phyloP scores from a whole-genome alignment of 2,113 vertebrate genomes.

The Pteronura brasiliensis region DNA sequence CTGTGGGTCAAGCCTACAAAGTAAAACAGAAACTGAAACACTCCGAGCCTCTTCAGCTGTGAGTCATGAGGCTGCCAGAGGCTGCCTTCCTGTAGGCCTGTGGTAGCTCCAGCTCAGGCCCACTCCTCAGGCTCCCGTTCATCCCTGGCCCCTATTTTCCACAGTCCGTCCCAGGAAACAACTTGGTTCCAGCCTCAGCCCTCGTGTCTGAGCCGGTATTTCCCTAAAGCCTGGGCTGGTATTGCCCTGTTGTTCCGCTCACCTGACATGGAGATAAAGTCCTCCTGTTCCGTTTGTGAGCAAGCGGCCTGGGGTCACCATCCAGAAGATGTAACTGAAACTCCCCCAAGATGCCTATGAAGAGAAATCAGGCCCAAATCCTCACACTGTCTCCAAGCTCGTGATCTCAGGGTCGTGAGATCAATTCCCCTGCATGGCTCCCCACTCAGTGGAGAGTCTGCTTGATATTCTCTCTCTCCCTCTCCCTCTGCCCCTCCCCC shows the following conservation, averaged over 20 bases:
- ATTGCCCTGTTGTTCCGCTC: neutral
- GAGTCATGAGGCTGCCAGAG: neutral
- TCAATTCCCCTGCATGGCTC: neutral
- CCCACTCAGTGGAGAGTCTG: neutral
- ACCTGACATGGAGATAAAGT: neutral
- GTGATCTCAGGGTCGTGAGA: neutral
- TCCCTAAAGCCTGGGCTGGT: neutral
- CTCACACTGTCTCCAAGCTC: neutral
- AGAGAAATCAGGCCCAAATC: neutral
- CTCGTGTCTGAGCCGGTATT: neutral
- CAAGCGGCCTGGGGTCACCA: neutral
- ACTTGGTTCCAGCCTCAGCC: neutral
- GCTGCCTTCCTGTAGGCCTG: neutral
- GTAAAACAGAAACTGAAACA: neutral
- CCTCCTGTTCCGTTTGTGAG: neutral
- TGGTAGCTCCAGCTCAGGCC: no score
- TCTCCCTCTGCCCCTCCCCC: neutral
- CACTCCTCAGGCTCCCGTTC: neutral
- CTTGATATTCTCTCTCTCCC: neutral
- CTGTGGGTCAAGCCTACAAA: neutral
- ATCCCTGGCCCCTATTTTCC: neutral
- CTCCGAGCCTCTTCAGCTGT: fast-evolving
- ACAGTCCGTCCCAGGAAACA: neutral
- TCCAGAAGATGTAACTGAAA: neutral
- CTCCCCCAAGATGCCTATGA: neutral